These are phyloP conservation scores for Micrasema longulum DNA, from an alignment of 1,140 invertebrate species.

Conservation along the genomic window DNA sequence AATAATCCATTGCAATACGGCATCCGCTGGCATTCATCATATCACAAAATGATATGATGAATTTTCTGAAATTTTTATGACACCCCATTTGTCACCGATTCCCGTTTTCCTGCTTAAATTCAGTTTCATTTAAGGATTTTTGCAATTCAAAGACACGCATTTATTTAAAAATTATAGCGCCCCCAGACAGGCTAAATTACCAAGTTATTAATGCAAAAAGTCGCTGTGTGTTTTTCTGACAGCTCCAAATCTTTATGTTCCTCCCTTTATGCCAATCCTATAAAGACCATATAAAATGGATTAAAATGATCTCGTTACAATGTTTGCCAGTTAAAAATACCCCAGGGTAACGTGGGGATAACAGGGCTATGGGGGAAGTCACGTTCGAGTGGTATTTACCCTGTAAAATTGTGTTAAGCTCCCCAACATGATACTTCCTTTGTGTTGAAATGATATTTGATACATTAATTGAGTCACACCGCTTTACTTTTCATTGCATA, in stretches of 20 bases:
- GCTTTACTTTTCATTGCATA: too few relatives aligned
- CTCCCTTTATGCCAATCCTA: slow-evolving; percentile 33
- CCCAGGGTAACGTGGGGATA: neutral
- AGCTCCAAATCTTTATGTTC: slow-evolving; percentile 22
- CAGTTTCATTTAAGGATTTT: too few relatives aligned
- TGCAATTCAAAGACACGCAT: too few relatives aligned
- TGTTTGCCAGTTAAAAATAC: slow-evolving; percentile 39
- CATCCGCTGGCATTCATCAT: too few relatives aligned
- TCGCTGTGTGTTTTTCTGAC: slow-evolving; percentile 24
- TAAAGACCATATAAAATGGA: slow-evolving; percentile 42
- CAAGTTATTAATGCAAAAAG: neutral
- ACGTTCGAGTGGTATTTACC: slow-evolving; percentile 38
- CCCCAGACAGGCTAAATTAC: too few relatives aligned
- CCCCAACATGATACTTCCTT: slow-evolving; percentile 16
- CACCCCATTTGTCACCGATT: too few relatives aligned
- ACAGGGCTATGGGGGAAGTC: slow-evolving; percentile 18
- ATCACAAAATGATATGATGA: too few relatives aligned
- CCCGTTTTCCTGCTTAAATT: too few relatives aligned
- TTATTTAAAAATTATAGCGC: too few relatives aligned
- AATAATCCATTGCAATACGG: too few relatives aligned
- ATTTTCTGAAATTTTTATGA: too few relatives aligned
- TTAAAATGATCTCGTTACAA: slow-evolving; percentile 44
- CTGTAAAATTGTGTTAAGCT: slow-evolving; percentile 27
- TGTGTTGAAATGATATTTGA: slow-evolving; percentile 30
- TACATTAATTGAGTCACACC: slow-evolving; percentile 22